A percentile compares a stretch with the other conserved stretches of the same genome.
These are phyloP conservation scores for Baccha elongata DNA, from an alignment of 2,888 invertebrate genomes.

Conservation along the genomic window DNA sequence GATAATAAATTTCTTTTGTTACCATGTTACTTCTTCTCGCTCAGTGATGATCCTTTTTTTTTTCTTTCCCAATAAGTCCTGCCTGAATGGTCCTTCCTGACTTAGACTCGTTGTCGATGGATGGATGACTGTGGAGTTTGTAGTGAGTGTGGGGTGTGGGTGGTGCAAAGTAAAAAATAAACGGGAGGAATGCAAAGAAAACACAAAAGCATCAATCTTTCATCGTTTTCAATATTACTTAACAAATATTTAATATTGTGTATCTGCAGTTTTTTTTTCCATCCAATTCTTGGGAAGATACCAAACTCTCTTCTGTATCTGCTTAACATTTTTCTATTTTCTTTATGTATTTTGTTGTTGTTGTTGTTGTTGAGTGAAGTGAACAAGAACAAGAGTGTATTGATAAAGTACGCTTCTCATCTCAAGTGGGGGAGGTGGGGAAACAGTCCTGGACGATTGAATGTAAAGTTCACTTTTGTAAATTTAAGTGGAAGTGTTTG, in stretches of 20 bases:
- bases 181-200: slow-evolving; percentile 54
- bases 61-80: background rate
- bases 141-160: slow-evolving; percentile 3
- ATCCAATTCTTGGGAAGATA: slow-evolving; percentile 10
- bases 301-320: slow-evolving; percentile 9
- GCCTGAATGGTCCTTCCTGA: background rate
- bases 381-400: slow-evolving; percentile 51
- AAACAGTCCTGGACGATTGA: slow-evolving; percentile 32
- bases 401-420: slow-evolving; percentile 54
- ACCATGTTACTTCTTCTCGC: slow-evolving; percentile 45
- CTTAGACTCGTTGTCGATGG: background rate
- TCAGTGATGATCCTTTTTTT: slow-evolving; percentile 59
- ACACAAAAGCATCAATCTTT: slow-evolving; percentile 70
- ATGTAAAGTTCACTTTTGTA: slow-evolving; percentile 65
- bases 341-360: background rate
- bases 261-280: slow-evolving; percentile 55
- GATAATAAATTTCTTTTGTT: slow-evolving; percentile 72
- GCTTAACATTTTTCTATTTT: slow-evolving; percentile 1
- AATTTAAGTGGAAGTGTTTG: slow-evolving; percentile 61
- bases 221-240: slow-evolving; percentile 73
- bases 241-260: slow-evolving; percentile 74
- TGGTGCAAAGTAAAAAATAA: background rate
- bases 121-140: slow-evolving; percentile 16
- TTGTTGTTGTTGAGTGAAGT: slow-evolving; percentile 25
- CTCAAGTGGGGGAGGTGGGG: slow-evolving; percentile 4